Percentiles rank a stretch among this genome's conserved stretches.
phyloP scores from a whole-genome alignment of 2,797 vertebrate species.

The Leuciscus waleckii region DNA sequence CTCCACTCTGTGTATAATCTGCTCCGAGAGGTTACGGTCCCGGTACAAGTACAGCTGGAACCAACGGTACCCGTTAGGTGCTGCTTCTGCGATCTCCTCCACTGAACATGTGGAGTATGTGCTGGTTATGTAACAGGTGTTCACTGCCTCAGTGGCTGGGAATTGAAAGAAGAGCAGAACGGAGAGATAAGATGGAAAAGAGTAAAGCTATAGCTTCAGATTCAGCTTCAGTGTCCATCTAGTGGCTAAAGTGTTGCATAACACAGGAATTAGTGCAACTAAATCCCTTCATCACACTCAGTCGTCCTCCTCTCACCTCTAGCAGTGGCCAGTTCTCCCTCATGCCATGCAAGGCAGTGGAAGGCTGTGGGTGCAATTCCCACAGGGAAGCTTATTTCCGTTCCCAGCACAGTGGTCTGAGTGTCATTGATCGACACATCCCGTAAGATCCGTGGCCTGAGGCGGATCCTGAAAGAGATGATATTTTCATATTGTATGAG shows the following conservation, averaged over 20 bases:
- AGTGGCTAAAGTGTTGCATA: conserved; percentile 31
- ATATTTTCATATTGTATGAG: neutral
- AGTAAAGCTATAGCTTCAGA: neutral
- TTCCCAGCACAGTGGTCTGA: conserved; percentile 85
- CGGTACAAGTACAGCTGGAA: conserved; percentile 93
- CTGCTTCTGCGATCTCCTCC: conserved; percentile 86
- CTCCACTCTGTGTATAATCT: conserved; percentile 84
- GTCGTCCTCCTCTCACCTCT: conserved; percentile 77
- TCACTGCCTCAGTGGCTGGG: conserved; percentile 83
- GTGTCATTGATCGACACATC: conserved; percentile 86
- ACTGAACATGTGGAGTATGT: conserved; percentile 88
- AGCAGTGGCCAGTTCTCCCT: conserved; percentile 93
- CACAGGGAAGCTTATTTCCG: conserved; percentile 88
- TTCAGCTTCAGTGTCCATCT: conserved; percentile 11
- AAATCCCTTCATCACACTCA: neutral
- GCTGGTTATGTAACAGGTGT: conserved; percentile 90
- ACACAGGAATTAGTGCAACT: neutral
- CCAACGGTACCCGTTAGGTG: conserved; percentile 86
- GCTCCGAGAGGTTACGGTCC: conserved; percentile 83
- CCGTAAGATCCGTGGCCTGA: conserved; percentile 86
- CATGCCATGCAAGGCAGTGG: conserved; percentile 90
- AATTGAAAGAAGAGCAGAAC: neutral
- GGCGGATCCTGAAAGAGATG: conserved; percentile 78
- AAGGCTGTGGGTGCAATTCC: conserved; percentile 91
- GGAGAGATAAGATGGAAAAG: neutral